Evolutionary conservation across 2,113 vertebrate species (phyloP), one percentile per base, ranked within the genome.

Genomic region (Dendrocopos noguchii): DNA sequence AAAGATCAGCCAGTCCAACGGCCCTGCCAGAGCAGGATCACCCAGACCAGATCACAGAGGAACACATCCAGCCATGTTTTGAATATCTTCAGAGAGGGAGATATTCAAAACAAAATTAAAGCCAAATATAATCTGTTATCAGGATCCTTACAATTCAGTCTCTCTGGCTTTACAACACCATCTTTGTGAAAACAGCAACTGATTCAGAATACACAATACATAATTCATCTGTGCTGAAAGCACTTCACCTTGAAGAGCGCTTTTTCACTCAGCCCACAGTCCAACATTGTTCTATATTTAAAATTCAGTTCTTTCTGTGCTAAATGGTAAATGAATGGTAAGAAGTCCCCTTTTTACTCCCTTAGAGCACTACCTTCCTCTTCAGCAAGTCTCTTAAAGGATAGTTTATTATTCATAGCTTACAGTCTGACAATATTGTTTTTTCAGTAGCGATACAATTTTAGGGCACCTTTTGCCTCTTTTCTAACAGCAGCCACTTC

Each of bases 231-330:
- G 10, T 25, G 87, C 56, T n/a, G 72, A 80, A 87, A 90, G 8
- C 64, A 70, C 59, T 82, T 80, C 63, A 94, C 34, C 71, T 87
- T 94, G 46, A 95, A 92, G 64, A 80, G 29, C 24, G 70, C 44
- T 91, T 91, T 47, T 16, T 72, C 8, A 9, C 42, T 29, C 2
- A 4, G 8, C 16, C 68, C 34, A 57, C 67, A 50, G 22, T 15
- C 67, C 24, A 87, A 84, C 2, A n/a, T 28, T 39, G 16, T 19
- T 89, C 21, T 84, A 7, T 44, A 57, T 3, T n/a, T 53, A 80
- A 47, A 93, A 50, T 34, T 61, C 28, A 4, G 7, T 10, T n/a
- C 1, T 11, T 27, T 42, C 29, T 84, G 44, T 63, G 16, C 6
- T 76, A 82, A 70, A 44, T 76, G 10, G 29, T n/a, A 89, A 91